Evolutionary conservation across 1,140 invertebrate genomes (phyloP).

Genomic region (Ceratina calcarata): DNA sequence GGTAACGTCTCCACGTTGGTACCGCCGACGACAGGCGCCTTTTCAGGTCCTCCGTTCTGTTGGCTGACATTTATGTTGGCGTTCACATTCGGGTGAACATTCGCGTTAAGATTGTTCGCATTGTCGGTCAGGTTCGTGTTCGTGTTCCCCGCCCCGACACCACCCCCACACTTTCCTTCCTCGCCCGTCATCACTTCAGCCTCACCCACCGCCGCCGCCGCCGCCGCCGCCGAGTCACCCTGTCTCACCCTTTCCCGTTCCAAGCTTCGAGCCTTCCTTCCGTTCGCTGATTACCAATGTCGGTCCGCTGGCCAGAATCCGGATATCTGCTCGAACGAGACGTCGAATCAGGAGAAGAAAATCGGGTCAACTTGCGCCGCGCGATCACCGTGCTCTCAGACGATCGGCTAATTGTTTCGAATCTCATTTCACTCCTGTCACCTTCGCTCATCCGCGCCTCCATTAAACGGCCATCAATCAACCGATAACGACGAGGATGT

Average conservation of each 20-base stretch:
- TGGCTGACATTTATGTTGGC: constrained; percentile 79
- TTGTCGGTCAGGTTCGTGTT: constrained; percentile 62
- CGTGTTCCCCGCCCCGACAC: constrained; percentile 52
- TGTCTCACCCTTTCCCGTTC: constrained; percentile 65
- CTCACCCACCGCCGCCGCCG: constrained; percentile 59
- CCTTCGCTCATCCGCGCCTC: neutral
- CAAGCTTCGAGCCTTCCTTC: constrained; percentile 63
- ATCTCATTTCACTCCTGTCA: constrained; percentile 5
- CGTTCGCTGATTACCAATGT: constrained; percentile 52
- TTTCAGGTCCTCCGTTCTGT: constrained; percentile 78
- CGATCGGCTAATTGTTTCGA: neutral
- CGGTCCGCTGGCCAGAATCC: constrained; percentile 56
- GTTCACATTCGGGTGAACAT: constrained; percentile 73
- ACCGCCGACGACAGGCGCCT: constrained; percentile 83
- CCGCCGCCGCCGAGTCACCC: constrained; percentile 53
- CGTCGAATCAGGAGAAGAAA: constrained; percentile 38
- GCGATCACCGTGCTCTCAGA: neutral
- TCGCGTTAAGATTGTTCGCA: constrained; percentile 60
- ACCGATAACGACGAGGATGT: too few species aligned
- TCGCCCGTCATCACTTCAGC: constrained; percentile 75
- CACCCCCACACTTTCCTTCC: constrained; percentile 74
- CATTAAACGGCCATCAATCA: neutral
- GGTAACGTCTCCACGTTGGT: constrained; percentile 83
- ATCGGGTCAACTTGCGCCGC: constrained; percentile 15
- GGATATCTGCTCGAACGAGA: constrained; percentile 58